Evolutionary conservation across 1,140 invertebrate species (phyloP).

Genomic region (Phthorimaea operculella): DNA sequence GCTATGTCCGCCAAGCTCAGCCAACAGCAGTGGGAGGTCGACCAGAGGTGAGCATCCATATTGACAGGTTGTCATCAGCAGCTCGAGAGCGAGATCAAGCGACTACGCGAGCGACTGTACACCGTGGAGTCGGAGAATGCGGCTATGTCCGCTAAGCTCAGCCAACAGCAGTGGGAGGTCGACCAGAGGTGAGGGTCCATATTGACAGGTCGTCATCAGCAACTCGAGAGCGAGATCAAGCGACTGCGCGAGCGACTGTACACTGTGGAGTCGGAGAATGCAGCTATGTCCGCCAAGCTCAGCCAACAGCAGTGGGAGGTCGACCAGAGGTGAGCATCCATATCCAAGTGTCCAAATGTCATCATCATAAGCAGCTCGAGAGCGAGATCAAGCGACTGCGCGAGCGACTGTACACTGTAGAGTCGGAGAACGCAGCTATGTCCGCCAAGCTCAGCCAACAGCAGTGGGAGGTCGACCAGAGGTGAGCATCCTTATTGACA

Average conservation of each 20-base stretch:
- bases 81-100: conserved; percentile 90
- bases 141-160: conserved; percentile 90
- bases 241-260: conserved; percentile 88
- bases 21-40: conserved; percentile 96
- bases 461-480: conserved; percentile 95
- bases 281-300: conserved; percentile 89
- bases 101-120: conserved; percentile 87
- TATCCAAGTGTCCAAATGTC: too few relatives aligned
- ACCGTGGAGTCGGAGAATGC: conserved; percentile 94
- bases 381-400: conserved; percentile 92
- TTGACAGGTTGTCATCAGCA: conserved; percentile 70
- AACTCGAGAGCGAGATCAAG: conserved; percentile 90
- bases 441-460: conserved; percentile 93
- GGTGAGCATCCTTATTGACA: conserved; percentile 48
- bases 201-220: conserved; percentile 72
- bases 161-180: conserved; percentile 95
- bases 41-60: conserved; percentile 64
- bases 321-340: conserved; percentile 76
- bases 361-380: conserved; percentile 86
- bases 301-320: conserved; percentile 97
- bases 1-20: conserved; percentile 91
- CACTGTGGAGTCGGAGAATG: conserved; percentile 92
- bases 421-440: conserved; percentile 93
- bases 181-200: conserved; percentile 76
- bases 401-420: conserved; percentile 88